Evolutionary conservation across 2,113 vertebrate genomes (phyloP).

Genomic region (Diglossa brunneiventris): DNA sequence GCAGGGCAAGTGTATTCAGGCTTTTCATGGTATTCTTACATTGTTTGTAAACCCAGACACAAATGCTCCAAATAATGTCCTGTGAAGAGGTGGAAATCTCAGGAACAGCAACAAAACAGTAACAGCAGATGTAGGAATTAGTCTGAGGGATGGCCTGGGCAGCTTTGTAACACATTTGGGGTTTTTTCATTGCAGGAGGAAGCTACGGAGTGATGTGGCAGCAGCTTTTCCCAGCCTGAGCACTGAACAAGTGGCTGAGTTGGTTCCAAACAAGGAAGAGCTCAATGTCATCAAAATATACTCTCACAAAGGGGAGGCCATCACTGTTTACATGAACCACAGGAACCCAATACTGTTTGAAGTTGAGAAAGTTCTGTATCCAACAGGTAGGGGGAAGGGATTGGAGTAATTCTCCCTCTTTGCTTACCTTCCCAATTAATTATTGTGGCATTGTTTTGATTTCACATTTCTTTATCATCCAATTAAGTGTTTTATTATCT

Average conservation of each 20-base stretch:
- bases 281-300: constrained; percentile 87
- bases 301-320: constrained; percentile 85
- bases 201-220: constrained; percentile 84
- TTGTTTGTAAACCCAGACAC: accelerated
- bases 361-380: constrained; percentile 85
- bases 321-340: constrained; percentile 83
- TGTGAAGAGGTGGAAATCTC: not conserved
- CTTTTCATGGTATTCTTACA: not conserved
- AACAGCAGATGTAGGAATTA: not conserved
- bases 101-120: not conserved
- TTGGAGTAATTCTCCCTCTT: not conserved
- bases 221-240: constrained; percentile 81
- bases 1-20: accelerated
- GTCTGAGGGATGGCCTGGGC: not conserved
- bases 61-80: not conserved
- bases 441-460: not conserved
- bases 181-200: constrained; percentile 69
- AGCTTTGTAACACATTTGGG: not conserved
- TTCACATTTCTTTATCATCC: not conserved
- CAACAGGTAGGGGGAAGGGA: constrained; percentile 81
- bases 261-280: constrained; percentile 92
- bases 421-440: not conserved
- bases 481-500: not conserved
- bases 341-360: constrained; percentile 92
- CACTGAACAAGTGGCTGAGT: constrained; percentile 78